phyloP scores from a whole-genome alignment of 2,888 invertebrate genomes.

The Pegoplata infirma region DNA sequence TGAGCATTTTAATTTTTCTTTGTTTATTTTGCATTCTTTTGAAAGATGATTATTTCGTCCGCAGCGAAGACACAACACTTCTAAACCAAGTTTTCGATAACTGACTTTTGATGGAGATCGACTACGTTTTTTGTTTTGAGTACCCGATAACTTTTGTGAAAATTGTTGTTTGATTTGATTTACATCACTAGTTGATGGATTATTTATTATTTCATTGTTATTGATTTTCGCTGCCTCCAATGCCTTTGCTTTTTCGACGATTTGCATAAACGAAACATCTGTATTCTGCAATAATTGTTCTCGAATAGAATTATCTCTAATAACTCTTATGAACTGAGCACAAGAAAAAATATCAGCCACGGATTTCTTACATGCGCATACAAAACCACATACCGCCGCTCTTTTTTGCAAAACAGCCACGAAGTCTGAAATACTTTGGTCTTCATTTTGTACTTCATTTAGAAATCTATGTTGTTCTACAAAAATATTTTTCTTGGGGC shows the following conservation, averaged over 20 bases:
- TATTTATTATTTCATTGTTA: not conserved
- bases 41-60: conserved; percentile 22
- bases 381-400: conserved; percentile 6
- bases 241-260: conserved; percentile 31
- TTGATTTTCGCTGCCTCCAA: not conserved
- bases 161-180: conserved; percentile 9
- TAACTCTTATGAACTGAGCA: conserved; percentile 37
- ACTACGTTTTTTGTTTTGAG: not conserved
- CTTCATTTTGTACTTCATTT: conserved; percentile 33
- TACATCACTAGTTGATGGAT: conserved; percentile 22
- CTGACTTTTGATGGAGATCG: conserved; percentile 8
- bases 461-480: conserved; percentile 15
- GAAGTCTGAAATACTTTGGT: no score
- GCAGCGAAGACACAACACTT: conserved; percentile 43
- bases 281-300: conserved; percentile 34
- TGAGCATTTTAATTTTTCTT: conserved; percentile 7
- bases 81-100: conserved; percentile 33
- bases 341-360: conserved; percentile 37
- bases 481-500: conserved; percentile 22
- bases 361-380: conserved; percentile 19
- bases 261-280: conserved; percentile 16
- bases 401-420: no score
- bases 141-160: not conserved
- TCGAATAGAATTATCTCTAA: conserved; percentile 39
- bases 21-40: conserved; percentile 22